A percentile compares a stretch with the other conserved stretches of the same genome.
Evolutionary conservation across 2,888 invertebrate genomes (phyloP).

Genomic region (Euzetes globulus): DNA sequence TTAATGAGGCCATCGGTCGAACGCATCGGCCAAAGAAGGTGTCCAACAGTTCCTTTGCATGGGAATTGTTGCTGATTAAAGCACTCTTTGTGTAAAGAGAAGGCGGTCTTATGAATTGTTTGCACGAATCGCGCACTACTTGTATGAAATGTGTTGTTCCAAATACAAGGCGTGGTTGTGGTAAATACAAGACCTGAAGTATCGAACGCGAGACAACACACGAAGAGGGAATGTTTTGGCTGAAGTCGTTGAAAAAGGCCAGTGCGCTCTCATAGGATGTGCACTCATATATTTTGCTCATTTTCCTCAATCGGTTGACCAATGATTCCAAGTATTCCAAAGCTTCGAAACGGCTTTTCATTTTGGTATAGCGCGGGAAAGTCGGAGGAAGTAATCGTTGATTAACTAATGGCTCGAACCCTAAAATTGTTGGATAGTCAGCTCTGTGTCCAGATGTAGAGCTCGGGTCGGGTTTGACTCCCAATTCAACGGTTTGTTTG

Average conservation of each 20-base stretch:
- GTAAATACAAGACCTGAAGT: slow-evolving; percentile 47
- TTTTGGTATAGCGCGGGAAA: slow-evolving; percentile 91
- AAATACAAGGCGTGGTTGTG: slow-evolving; percentile 50
- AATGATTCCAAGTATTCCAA: slow-evolving; percentile 72
- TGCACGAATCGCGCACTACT: slow-evolving; percentile 72
- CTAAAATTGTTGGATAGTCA: slow-evolving; percentile 53
- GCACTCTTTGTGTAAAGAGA: slow-evolving; percentile 45
- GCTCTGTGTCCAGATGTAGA: slow-evolving; percentile 41
- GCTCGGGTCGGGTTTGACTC: slow-evolving; percentile 57
- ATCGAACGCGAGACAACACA: slow-evolving; percentile 42
- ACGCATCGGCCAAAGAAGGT: slow-evolving; percentile 78
- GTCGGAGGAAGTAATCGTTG: slow-evolving; percentile 93
- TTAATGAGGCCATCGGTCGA: slow-evolving; percentile 72
- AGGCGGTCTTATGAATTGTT: slow-evolving; percentile 75
- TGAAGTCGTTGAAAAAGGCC: slow-evolving; percentile 90
- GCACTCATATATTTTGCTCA: slow-evolving; percentile 70
- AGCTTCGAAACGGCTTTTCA: slow-evolving; percentile 68
- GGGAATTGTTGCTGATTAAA: slow-evolving; percentile 48
- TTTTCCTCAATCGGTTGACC: slow-evolving; percentile 67
- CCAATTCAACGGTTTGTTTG: slow-evolving; percentile 64
- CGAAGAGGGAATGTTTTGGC: slow-evolving; percentile 55
- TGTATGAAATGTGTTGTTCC: slow-evolving; percentile 63
- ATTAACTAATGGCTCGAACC: slow-evolving; percentile 93
- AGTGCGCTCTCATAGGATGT: slow-evolving; percentile 71
- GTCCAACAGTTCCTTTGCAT: slow-evolving; percentile 79